Conservation (phyloP, 92 coral and sea anemone species). For the Bergia sp. region DNA sequence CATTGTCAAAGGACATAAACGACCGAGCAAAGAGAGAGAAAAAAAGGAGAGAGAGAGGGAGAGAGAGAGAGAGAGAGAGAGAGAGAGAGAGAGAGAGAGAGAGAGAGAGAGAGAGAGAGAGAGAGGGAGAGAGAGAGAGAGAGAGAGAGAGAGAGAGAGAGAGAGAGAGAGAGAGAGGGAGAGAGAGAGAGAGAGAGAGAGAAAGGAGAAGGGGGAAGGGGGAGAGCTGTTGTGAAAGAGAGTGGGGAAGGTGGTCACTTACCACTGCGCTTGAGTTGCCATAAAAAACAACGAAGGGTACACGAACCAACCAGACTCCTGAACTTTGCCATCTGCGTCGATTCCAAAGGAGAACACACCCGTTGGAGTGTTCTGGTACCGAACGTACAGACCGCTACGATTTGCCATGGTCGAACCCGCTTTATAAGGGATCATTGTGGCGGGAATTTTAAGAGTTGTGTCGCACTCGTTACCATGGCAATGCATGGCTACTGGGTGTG, state of each 20-base stretch:
- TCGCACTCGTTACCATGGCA: conserved; percentile 79
- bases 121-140: no score
- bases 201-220: not conserved
- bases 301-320: conserved; percentile 78
- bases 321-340: conserved; percentile 77
- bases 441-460: conserved; percentile 69
- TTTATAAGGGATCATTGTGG: conserved; percentile 64
- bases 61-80: no score
- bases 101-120: no score
- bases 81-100: no score
- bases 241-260: conserved; percentile 16
- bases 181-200: no score
- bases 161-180: no score
- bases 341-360: conserved; percentile 81
- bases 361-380: conserved; percentile 89
- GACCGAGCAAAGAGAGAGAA: no score
- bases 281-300: conserved; percentile 79
- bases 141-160: no score
- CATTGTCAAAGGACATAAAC: no score
- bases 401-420: conserved; percentile 41
- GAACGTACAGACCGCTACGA: conserved; percentile 35
- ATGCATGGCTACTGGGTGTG: conserved; percentile 60
- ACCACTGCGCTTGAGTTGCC: conserved; percentile 91
- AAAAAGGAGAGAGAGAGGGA: no score
- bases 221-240: not conserved